Base-by-base conservation (phyloP, 2,888 invertebrate genomes). In the Stenodera caucasica region DNA sequence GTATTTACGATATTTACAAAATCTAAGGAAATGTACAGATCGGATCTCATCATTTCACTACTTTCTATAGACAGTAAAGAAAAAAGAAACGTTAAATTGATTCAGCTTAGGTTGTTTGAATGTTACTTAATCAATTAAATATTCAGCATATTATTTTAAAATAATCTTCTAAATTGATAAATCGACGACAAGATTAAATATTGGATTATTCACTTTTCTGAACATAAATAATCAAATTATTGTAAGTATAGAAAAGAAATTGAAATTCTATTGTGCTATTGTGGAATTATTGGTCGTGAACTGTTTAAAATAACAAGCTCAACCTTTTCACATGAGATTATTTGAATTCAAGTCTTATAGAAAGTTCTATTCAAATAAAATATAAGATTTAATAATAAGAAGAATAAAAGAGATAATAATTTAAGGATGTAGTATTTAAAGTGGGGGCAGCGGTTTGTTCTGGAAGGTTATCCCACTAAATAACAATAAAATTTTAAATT, bases 401-500 rank as follows among this genome's bases (percentile, higher is more conserved):
- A 37, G 6, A 15, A 37, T 37, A 35, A 35, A 35, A 35, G 4
- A 33, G 12, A 37, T 7, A 15, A 45, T 45, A 45, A 45, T 21
- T 45, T 21, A 2, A 21, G 45, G 45, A 45, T 45, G 21, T 45
- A 15, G 21, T 21, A 45, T 4, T 37, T 37, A 8, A 37, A 37
- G 40, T 40, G 45, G 45, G 45, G 45, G 9, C 45, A 45, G 1
- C 8, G 1, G 37, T 7, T 14, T 6, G 4, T 45, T 45, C 45
- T 45, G 45, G 45, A 45, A 45, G 45, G 45, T 45, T 45, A 45
- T 23, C 11, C 9, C 18, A 45, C 23, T 23, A n/a, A n/a, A 45
- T 45, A 45, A 45, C 45, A 45, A 45, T 45, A 23, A 21, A 12
- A 45, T 23, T 23, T 23, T 4, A 4, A 21, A 21, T 45, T 23